A percentile compares a stretch with the other conserved stretches of the same genome.
Conservation (phyloP, 2,113 vertebrate genomes). For the Atherinomorus stipes region DNA sequence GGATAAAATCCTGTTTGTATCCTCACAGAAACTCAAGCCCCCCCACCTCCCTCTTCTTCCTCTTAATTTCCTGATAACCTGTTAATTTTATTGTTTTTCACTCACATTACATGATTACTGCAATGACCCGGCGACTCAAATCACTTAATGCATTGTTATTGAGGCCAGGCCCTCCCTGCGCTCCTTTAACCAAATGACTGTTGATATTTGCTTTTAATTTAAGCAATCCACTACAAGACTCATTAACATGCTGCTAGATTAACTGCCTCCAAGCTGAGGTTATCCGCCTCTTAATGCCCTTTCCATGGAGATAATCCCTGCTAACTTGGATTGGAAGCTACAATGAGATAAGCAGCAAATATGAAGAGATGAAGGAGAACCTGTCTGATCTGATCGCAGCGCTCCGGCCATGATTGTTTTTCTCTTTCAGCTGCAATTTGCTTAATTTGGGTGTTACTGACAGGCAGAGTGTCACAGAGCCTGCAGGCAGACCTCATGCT, state of each 20-base stretch:
- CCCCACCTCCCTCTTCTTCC: background rate
- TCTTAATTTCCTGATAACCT: conserved; percentile 78
- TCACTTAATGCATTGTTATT: conserved; percentile 83
- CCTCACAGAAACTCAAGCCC: background rate
- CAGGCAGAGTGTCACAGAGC: no score
- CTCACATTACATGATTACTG: conserved; percentile 78
- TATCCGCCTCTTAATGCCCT: conserved; percentile 72
- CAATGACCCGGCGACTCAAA: conserved; percentile 76
- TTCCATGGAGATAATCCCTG: conserved; percentile 69
- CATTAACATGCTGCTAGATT: conserved; percentile 77
- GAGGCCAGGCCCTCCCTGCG: conserved; percentile 57
- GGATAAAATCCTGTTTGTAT: conserved; percentile 14
- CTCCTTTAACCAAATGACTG: conserved; percentile 79
- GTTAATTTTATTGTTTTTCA: conserved; percentile 79
- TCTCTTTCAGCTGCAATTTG: conserved; percentile 47
- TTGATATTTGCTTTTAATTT: conserved; percentile 82
- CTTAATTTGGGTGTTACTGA: no score
- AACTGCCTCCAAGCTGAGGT: conserved; percentile 68
- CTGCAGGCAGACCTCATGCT: no score
- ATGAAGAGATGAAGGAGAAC: conserved; percentile 66
- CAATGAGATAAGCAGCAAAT: conserved; percentile 67
- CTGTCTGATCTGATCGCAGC: conserved; percentile 38
- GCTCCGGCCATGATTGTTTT: conserved; percentile 41
- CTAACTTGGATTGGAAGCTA: conserved; percentile 77
- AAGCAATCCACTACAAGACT: conserved; percentile 78